Evolutionary conservation across 64 coral and sea anemone genomes (phyloP), one percentile per base, ranked within the genome.

Genomic region (Pachyseris speciosa): DNA sequence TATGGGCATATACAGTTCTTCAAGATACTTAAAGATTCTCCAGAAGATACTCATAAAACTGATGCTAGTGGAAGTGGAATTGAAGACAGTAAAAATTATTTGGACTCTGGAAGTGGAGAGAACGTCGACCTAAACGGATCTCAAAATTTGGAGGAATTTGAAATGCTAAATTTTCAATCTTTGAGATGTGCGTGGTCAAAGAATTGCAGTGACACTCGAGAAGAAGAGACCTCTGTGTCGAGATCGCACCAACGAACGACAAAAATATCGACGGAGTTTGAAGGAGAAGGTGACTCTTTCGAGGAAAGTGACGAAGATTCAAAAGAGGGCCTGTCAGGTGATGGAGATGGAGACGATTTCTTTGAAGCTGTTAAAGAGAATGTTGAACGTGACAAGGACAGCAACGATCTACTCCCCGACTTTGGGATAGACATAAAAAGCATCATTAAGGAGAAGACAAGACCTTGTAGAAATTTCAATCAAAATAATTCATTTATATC

Each of bases 291-390:
- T 1, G 25, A 81, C 55, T 59, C 34, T 9, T 57, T 36, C 8
- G 29, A 19, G 24, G 19, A 31, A 55, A 15, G 8, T 81, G 53
- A 39, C 8, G 48, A 26, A 25, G 33, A 81, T 38, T 1, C 20
- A 22, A 16, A 27, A 4, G 52, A 61, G n/a, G 27, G 9, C 10
- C 52, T 61, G 9, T 81, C 29, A 3, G 53, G 53, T 25, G 77
- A 81, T 61, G 53, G 53, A 61, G 77, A 81, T 43, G 77, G 36
- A 41, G 77, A 39, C 0, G 34, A 81, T 36, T 36, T 81, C 11
- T 61, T 81, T 40, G 77, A 61, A 81, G 4, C 24, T 61, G 31
- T 24, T 9, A 40, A 57, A 61, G 55, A 61, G 25, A 28, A n/a
- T 10, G 33, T 39, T 81, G 34, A 40, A 34, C 9, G 17, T 41